phyloP scores from a whole-genome alignment of 2,113 vertebrate species.

The Cynocephalus volans region DNA sequence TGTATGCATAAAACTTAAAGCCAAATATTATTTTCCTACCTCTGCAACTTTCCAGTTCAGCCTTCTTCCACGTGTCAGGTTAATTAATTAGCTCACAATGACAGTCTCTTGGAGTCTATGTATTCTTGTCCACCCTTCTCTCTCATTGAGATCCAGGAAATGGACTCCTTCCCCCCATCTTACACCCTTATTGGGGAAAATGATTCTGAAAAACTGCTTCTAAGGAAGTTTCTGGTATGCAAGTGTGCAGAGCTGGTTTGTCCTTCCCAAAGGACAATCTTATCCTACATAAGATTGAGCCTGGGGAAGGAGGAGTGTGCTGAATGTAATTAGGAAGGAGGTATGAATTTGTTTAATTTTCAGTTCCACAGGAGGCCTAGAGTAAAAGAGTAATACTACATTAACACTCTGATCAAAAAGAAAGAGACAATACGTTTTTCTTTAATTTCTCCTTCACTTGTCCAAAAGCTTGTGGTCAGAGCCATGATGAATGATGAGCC shows the following conservation, averaged over 20 bases:
- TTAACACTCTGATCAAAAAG: not conserved
- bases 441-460: slow-evolving; percentile 31
- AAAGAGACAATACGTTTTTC: not conserved
- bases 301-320: not conserved
- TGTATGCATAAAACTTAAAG: not conserved
- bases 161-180: not conserved
- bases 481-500: not conserved
- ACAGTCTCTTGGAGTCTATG: fast-evolving
- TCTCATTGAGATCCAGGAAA: not conserved
- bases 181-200: not conserved
- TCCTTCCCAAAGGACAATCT: not conserved
- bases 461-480: not conserved
- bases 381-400: not conserved
- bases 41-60: not conserved
- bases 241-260: not conserved
- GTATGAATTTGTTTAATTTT: slow-evolving; percentile 9
- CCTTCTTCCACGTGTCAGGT: not conserved
- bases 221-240: not conserved
- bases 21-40: not conserved
- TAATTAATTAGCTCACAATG: not conserved
- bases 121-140: not conserved
- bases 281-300: not conserved
- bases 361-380: not conserved
- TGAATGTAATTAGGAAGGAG: slow-evolving; percentile 17
- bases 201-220: not conserved